phyloP scores from a whole-genome alignment of 2,113 vertebrate species.

The Tachycineta bicolor region DNA sequence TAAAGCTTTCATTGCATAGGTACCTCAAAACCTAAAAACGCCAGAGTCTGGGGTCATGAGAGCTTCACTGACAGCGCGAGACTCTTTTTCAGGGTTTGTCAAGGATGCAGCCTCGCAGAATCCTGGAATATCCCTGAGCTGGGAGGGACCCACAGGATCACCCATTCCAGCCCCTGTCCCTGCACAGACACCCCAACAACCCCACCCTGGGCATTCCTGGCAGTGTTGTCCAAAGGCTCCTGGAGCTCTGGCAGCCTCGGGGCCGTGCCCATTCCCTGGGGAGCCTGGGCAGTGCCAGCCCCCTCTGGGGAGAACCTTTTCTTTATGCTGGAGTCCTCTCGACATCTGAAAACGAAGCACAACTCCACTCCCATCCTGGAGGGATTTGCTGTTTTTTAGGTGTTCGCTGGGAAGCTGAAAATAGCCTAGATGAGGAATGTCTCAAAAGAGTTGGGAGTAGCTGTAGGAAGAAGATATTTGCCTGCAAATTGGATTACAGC shows the following conservation, averaged over 20 bases:
- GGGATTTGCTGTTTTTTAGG: background rate
- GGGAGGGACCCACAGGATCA: accelerated
- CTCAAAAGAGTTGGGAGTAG: background rate
- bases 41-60: background rate
- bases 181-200: background rate
- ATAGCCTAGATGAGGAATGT: background rate
- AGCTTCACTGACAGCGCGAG: background rate
- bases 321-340: accelerated
- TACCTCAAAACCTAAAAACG: background rate
- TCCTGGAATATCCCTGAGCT: background rate
- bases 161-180: accelerated
- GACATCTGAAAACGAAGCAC: background rate
- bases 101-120: background rate
- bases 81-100: background rate
- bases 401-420: background rate
- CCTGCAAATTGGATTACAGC: background rate
- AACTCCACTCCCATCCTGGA: background rate
- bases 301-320: background rate
- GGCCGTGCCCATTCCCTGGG: background rate
- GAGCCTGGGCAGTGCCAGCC: background rate
- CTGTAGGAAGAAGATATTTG: background rate
- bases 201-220: background rate
- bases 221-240: background rate
- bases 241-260: background rate
- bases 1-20: background rate